These are phyloP conservation scores for Hydrochoerus hydrochaeris DNA, from an alignment of 2,113 vertebrate genomes.

Conservation along the genomic window DNA sequence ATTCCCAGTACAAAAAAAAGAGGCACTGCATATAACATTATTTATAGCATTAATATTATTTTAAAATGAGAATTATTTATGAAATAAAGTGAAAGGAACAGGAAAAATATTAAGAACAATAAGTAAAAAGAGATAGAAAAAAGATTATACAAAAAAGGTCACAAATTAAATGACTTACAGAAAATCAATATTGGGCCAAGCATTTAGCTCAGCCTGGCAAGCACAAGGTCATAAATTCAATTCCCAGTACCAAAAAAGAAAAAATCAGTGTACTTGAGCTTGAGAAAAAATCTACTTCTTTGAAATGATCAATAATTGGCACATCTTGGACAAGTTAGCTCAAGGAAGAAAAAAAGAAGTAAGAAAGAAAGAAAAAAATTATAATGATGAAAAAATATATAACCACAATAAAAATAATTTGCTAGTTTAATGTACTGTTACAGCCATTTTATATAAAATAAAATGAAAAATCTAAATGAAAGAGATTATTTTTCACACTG, in stretches of 20 bases:
- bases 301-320: background rate
- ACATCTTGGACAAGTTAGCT: background rate
- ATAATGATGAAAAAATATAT: background rate
- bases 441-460: background rate
- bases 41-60: conserved; percentile 11
- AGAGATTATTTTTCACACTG: background rate
- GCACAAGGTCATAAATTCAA: too few relatives aligned
- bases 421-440: background rate
- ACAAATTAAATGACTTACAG: background rate
- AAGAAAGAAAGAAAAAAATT: background rate
- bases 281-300: background rate
- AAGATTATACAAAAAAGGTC: background rate
- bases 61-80: conserved; percentile 27
- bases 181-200: too few relatives aligned
- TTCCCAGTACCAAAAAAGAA: too few relatives aligned
- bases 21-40: background rate
- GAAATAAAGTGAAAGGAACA: conserved; percentile 1
- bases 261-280: background rate
- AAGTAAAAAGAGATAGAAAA: background rate
- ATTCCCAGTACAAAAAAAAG: background rate
- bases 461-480: background rate
- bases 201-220: too few relatives aligned
- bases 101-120: background rate
- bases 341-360: background rate
- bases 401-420: conserved; percentile 18